Conservation (phyloP, 2,888 invertebrate species). For the Elysia crispata region DNA sequence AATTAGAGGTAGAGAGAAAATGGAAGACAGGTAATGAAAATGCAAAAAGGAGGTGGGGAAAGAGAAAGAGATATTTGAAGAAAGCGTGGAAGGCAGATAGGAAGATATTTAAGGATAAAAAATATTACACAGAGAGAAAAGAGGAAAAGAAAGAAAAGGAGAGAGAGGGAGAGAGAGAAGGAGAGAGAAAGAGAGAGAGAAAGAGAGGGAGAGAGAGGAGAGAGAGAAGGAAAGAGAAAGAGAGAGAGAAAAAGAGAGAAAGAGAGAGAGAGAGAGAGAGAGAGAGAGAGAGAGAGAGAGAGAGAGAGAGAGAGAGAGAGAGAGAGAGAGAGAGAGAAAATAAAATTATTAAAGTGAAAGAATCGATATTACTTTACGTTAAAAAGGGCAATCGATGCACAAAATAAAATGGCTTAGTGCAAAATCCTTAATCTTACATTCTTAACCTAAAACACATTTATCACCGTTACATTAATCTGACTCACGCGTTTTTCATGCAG, state of each 20-base stretch:
- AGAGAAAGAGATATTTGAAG: neutral
- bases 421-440: too few species aligned
- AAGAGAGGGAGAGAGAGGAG: neutral
- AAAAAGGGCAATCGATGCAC: too few species aligned
- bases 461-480: too few species aligned
- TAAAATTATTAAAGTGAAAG: too few species aligned
- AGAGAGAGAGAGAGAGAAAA: neutral
- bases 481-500: too few species aligned
- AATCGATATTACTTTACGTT: too few species aligned
- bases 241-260: slow-evolving; percentile 6
- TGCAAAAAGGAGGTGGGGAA: neutral
- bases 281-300: slow-evolving; percentile 21
- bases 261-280: slow-evolving; percentile 25
- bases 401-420: too few species aligned
- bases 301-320: slow-evolving; percentile 16
- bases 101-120: neutral
- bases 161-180: neutral
- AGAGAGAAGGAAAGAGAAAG: neutral
- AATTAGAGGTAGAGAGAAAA: neutral
- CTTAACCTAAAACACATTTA: too few species aligned
- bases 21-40: neutral
- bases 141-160: neutral
- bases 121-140: neutral
- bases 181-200: too few species aligned
- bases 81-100: neutral